Percentiles rank a stretch among this genome's conserved stretches.
Conservation (phyloP, 2,113 vertebrate species). For the Bufo bufo region DNA sequence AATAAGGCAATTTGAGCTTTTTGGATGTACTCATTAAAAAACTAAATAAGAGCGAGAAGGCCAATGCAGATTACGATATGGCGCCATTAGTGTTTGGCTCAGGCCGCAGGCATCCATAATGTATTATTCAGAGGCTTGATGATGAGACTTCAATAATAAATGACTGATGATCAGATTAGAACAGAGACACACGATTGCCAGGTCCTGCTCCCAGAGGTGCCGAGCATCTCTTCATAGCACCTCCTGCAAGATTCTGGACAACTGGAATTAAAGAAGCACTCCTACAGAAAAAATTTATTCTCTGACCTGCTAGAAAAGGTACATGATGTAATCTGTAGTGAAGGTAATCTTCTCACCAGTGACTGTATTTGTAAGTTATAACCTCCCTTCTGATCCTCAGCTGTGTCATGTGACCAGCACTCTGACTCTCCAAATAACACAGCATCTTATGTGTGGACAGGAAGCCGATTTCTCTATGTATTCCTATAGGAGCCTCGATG, state of each 20-base stretch:
- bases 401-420: too few relatives aligned
- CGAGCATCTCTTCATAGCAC: not conserved
- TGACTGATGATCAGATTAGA: not conserved
- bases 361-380: too few relatives aligned
- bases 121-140: not conserved
- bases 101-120: not conserved
- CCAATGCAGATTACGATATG: not conserved
- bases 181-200: not conserved
- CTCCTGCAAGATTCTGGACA: not conserved
- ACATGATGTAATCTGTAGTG: too few relatives aligned
- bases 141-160: not conserved
- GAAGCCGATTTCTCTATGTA: too few relatives aligned
- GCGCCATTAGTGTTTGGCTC: not conserved
- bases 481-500: too few relatives aligned
- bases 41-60: not conserved
- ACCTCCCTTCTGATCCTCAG: too few relatives aligned
- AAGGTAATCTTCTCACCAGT: too few relatives aligned
- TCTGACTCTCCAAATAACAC: too few relatives aligned
- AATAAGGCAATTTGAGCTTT: not conserved
- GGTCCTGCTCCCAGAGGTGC: not conserved
- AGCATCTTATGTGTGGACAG: too few relatives aligned
- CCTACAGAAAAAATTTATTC: too few relatives aligned
- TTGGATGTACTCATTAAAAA: not conserved
- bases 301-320: too few relatives aligned
- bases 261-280: too few relatives aligned